Evolutionary conservation across 2,113 vertebrate genomes (phyloP).

Genomic region (Procavia capensis): DNA sequence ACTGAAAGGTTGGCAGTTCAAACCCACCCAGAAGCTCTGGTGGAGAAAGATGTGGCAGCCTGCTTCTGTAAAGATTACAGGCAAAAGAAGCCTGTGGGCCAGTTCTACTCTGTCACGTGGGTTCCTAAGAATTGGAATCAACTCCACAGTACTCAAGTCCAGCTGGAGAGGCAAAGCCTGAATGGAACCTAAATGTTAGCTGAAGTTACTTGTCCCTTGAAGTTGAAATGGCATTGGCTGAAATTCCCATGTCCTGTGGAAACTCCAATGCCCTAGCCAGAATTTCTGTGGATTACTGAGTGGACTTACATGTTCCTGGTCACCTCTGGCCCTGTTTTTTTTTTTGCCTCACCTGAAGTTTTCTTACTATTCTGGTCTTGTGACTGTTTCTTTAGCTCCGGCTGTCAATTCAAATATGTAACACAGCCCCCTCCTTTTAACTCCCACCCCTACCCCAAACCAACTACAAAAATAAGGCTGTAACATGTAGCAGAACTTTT

Average conservation of each 20-base stretch:
- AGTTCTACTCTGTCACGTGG: not conserved
- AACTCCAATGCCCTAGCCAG: conserved; percentile 65
- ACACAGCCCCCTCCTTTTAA: not conserved
- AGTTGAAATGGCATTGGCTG: conserved; percentile 60
- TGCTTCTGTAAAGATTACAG: not conserved
- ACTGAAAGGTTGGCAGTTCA: not conserved
- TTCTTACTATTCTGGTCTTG: conserved; percentile 5
- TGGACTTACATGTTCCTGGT: not conserved
- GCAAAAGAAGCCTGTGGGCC: not conserved
- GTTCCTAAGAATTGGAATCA: not conserved
- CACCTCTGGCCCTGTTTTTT: conserved; percentile 41
- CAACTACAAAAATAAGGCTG: conserved; percentile 64
- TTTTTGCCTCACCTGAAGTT: conserved; percentile 51
- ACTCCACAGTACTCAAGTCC: not conserved
- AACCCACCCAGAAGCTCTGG: not conserved
- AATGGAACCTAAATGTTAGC: conserved; percentile 55
- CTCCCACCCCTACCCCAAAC: conserved; percentile 45
- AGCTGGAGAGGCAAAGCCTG: not conserved
- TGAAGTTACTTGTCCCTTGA: conserved; percentile 61
- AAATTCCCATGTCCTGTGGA: conserved; percentile 62
- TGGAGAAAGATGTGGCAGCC: not conserved
- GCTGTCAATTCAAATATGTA: not conserved
- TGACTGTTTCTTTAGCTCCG: conserved; percentile 41
- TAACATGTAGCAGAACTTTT: conserved; percentile 67
- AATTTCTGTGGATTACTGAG: conserved; percentile 40